Evolutionary conservation across 2,888 invertebrate genomes (phyloP).

Genomic region (Eupithecia abbreviata): DNA sequence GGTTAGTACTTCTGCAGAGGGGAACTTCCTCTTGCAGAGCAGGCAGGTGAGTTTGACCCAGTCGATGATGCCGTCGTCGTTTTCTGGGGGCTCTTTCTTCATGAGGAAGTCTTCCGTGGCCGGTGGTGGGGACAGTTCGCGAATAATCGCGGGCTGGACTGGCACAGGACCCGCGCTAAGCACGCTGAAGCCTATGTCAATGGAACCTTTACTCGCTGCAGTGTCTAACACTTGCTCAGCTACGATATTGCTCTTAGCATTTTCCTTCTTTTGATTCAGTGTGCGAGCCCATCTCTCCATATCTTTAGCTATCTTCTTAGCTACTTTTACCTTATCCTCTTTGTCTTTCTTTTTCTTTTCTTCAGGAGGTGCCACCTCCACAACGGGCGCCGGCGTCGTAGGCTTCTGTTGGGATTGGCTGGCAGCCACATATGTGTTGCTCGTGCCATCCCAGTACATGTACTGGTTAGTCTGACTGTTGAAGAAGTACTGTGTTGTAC

Average conservation of each 20-base stretch:
- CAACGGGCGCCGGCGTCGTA: slow-evolving; percentile 63
- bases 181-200: slow-evolving; percentile 96
- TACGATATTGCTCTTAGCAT: slow-evolving; percentile 73
- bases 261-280: slow-evolving; percentile 97
- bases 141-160: slow-evolving; percentile 47
- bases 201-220: slow-evolving; percentile 88
- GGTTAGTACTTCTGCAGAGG: slow-evolving; percentile 92
- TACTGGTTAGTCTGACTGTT: slow-evolving; percentile 95
- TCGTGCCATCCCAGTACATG: slow-evolving; percentile 96
- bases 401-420: slow-evolving; percentile 68
- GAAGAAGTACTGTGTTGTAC: slow-evolving; percentile 97
- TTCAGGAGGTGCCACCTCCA: slow-evolving; percentile 67
- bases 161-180: slow-evolving; percentile 87
- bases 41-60: slow-evolving; percentile 96
- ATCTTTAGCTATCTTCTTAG: slow-evolving; percentile 97
- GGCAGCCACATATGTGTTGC: slow-evolving; percentile 85
- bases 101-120: slow-evolving; percentile 69
- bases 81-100: slow-evolving; percentile 83
- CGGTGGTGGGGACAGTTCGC: slow-evolving; percentile 67
- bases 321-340: slow-evolving; percentile 97
- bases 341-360: slow-evolving; percentile 90
- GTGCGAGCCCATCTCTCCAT: slow-evolving; percentile 97
- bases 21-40: slow-evolving; percentile 97
- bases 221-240: slow-evolving; percentile 77
- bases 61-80: slow-evolving; percentile 92